Evolutionary conservation across 2,888 invertebrate genomes (phyloP), one percentile per base, ranked within the genome.

Genomic region (Balanococcus diminutus): DNA sequence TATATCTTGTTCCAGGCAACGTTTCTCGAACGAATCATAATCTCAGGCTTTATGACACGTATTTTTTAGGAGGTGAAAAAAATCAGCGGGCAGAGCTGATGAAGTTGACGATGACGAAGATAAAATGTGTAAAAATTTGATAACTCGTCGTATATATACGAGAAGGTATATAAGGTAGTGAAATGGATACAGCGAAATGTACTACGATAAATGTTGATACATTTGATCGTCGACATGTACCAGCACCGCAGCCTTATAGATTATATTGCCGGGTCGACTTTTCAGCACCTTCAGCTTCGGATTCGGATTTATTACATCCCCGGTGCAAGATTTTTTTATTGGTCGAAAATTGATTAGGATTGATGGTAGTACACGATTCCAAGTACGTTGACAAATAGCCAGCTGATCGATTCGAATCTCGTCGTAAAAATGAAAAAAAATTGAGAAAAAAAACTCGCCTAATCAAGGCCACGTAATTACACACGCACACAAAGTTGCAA

Each of bases 41-140:
- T 61, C 25, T 11, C 75, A 32, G 36, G 75, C 75, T 79, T 79
- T 79, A 79, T 79, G 75, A 79, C 75, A 79, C 75, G 4, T 79
- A n/a, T n/a, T n/a, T n/a, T n/a, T n/a, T 75, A 67, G n/a, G n/a
- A n/a, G n/a, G n/a, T n/a, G n/a, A n/a, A n/a, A 75, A 75, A 75
- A 32, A 75, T 67, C 61, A 19, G n/a, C 51, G 8, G 19, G 51
- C 19, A 2, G 28, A 4, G 75, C 75, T 79, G 75, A 79, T 36
- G 75, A 79, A 79, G 75, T 79, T 79, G 75, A 79, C 75, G 36
- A 16, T 14, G 72, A 19, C 28, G 75, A 79, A 32, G 75, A 67
- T 67, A 67, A 67, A 61, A 67, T 11, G 56, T 8, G 67, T 67
- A 67, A 67, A 67, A 67, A 67, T 67, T 28, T 36, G 75, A 79